Base-by-base conservation (phyloP, 1,140 invertebrate genomes). In the Xylocopa sonorina region DNA sequence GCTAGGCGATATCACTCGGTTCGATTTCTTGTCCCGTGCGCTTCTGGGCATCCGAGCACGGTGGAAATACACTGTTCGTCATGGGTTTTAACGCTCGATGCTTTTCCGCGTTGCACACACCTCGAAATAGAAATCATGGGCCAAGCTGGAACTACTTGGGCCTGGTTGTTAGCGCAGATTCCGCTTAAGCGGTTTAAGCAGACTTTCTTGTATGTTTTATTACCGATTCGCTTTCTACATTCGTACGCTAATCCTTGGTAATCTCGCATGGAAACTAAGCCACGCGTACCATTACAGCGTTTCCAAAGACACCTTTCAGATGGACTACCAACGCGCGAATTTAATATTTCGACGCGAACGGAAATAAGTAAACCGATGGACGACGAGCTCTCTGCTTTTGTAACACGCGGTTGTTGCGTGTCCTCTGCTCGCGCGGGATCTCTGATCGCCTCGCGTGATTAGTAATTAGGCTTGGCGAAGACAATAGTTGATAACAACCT, bases 391-490 rank as follows among this genome's bases (percentile, higher is more conserved):
- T 7, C 29, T 29, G 55, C 6, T 9, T 38, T 3, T 9, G 9
- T 9, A 38, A 38, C 9, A 38, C 38, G 9, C 38, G 9, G 3
- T 38, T 9, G 38, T 38, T 38, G 38, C 38, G 38, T 38, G 9
- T 38, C 38, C 3, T n/a, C n/a, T 38, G 29, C 16, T 29, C 16
- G 14, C 29, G 16, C 55, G 16, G 12, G 29, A 55, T 55, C 9
- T 46, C 3, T 12, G 14, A n/a, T 48, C 21, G 21, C 32, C 57
- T 14, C 38, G 21, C 51, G n/a, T 34, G 50, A 82, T 83, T 78
- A 46, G 78, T 66, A 82, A 83, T 72, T 78, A 78, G 62, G 38
- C 72, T 51, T 67, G 38, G 38, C 38, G 74, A 55, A 53, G 51
- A 78, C 32, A 53, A 72, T 55, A 38, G 60, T 18, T 66, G 73